phyloP scores from a whole-genome alignment of 2,113 vertebrate genomes.

The Panthera tigris region DNA sequence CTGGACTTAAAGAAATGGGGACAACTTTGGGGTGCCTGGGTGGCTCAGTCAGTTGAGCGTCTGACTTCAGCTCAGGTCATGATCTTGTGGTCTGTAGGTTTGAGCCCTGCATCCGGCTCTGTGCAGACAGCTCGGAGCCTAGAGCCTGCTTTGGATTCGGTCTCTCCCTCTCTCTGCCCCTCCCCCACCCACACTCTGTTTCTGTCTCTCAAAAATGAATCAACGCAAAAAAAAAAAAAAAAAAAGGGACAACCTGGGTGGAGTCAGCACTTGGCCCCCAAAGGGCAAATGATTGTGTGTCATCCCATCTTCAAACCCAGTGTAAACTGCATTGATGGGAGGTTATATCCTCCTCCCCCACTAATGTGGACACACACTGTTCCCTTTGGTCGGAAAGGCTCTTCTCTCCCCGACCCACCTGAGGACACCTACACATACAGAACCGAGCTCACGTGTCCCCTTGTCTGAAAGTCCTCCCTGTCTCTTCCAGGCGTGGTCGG shows the following conservation, averaged over 20 bases:
- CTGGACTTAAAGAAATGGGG: background rate
- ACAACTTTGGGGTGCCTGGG: background rate
- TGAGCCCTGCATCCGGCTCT: too few relatives aligned
- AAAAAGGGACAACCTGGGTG: background rate
- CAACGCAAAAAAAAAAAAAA: background rate
- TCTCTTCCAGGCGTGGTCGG: background rate
- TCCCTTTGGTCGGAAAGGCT: background rate
- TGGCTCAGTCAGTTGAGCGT: too few relatives aligned
- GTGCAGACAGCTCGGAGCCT: too few relatives aligned
- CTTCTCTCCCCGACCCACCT: background rate
- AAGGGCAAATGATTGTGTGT: background rate
- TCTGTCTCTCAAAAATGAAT: too few relatives aligned
- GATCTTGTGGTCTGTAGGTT: too few relatives aligned
- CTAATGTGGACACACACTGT: fast-evolving
- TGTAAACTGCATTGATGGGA: background rate
- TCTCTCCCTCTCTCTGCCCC: too few relatives aligned
- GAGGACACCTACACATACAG: background rate
- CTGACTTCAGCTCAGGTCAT: too few relatives aligned
- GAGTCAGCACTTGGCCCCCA: background rate
- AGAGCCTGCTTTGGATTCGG: too few relatives aligned
- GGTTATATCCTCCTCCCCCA: background rate
- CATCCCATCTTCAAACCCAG: background rate
- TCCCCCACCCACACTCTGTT: too few relatives aligned
- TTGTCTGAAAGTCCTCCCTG: background rate
- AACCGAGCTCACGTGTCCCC: background rate